Conservation (phyloP, 2,888 invertebrate species). For the Leptura quadrifasciata region DNA sequence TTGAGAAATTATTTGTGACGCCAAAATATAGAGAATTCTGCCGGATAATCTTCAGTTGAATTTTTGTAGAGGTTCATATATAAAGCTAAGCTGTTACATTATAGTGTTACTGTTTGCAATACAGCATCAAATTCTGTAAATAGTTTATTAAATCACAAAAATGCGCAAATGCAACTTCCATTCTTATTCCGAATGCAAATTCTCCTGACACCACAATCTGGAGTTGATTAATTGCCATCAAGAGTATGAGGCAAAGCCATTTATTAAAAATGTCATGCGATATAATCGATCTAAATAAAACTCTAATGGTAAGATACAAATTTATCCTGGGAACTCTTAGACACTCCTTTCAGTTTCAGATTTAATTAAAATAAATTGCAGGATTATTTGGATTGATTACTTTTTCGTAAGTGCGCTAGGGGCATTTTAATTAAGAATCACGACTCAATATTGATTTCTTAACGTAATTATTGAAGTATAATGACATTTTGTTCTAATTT, state of each 20-base stretch:
- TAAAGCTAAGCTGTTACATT: no score
- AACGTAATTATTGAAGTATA: constrained; percentile 14
- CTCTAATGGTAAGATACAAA: not conserved
- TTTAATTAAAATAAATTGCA: not conserved
- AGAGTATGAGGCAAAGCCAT: not conserved
- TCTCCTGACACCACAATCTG: no score
- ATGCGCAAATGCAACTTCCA: no score
- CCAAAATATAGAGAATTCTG: no score
- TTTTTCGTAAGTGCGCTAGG: not conserved
- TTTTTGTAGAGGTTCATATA: no score
- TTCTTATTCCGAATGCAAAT: no score
- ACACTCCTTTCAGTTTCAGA: not conserved
- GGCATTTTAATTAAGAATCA: not conserved
- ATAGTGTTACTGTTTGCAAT: no score
- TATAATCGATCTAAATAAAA: not conserved
- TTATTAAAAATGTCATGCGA: not conserved
- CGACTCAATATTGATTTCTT: not conserved
- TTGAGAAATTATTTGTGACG: no score
- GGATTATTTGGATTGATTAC: constrained; percentile 8
- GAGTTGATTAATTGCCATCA: no score
- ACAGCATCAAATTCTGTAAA: no score
- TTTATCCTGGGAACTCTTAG: not conserved
- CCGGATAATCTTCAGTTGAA: no score
- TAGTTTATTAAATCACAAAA: no score
- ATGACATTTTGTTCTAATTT: constrained; percentile 26